Base-by-base conservation (phyloP, 2,888 invertebrate species). In the Sinopyrophorus schimmeli region DNA sequence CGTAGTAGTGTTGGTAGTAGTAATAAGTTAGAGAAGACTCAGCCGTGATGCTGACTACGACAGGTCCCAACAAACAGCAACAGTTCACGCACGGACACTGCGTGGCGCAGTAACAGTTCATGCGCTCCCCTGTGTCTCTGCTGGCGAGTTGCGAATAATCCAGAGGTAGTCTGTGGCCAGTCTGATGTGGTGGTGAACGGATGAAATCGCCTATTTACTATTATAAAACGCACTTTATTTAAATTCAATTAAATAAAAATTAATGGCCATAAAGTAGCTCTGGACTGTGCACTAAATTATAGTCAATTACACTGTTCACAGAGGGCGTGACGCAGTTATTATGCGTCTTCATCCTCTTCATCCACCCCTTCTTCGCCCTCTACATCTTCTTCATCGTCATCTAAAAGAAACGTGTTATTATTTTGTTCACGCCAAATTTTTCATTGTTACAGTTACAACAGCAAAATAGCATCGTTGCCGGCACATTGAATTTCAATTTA, bases 341-440 rank as follows among this genome's bases (percentile, higher is more conserved):
- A 74, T 74, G 72, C 74, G 67, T 74, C 74, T 32, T 73, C 70
- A 47, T 73, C 74, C 49, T 74, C 74, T 53, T 73, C 74, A 51
- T 72, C 73, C 50, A 67, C 71, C 47, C 66, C 73, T 54, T 69
- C 73, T 61, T 72, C 74, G 17, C 69, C 74, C 46, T 72, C 74
- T 48, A 68, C 72, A 40, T 72, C 73, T 49, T 73, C 74, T 21
- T 74, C 74, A 40, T 74, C 74, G 43, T 73, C 73, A 57, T 72
- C 73, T 72, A 55, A 20, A 67, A 65, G 52, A 44, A 52, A 43
- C 42, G 3, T 6, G 9, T 9, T 5, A 55, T 24, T n/a, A n/a
- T n/a, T n/a, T n/a, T n/a, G n/a, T n/a, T n/a, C n/a, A n/a, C n/a
- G n/a, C n/a, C n/a, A n/a, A n/a, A n/a, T n/a, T n/a, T n/a, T n/a